Base-by-base conservation (phyloP, 2,888 invertebrate genomes). In the Acleris laterana region DNA sequence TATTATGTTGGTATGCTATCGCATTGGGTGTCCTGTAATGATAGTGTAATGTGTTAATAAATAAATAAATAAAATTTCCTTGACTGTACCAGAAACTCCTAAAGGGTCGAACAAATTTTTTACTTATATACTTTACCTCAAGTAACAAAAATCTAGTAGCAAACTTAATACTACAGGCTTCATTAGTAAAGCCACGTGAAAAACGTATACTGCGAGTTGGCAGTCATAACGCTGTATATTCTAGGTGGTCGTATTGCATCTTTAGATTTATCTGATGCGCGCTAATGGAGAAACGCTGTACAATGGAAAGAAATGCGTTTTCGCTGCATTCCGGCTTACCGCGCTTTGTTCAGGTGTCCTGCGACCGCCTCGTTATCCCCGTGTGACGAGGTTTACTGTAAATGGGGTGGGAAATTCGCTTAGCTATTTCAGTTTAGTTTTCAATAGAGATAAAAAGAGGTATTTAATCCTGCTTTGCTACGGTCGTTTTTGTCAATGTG, bases 221-320 rank as follows among this genome's bases (percentile, higher is more conserved):
- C 13, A 52, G 52, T 53, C 25, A 53, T 52, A 48, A 53, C 49
- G 42, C 55, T 49, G 20, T 52, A 32, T 20, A 55, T 48, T 25
- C 53, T 28, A 50, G 32, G 28, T 51, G 20, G 57, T 42, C 25
- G n/a, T 5, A 57, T 49, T 55, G 60, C 55, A 56, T 66, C 61
- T 61, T 57, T 42, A 46, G 56, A 57, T 66, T 66, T 62, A 57
- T 57, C 52, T 61, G 22, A 32, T 55, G 44, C 22, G 20, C 17
- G 25, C 66, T 66, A 66, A 66, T 66, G 66, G 66, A 66, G 57
- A 46, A 66, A 62, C 51, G 51, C 38, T 66, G 66, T 66, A 66
- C 56, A 57, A 57, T 57, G 57, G 38, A 20, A 46, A 46, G 57
- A 66, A 66, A 62, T n/a, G 46, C 49, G 56, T 50, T 49, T 51